Evolutionary conservation across 2,888 invertebrate species (phyloP).

Genomic region (Drosophila phalerata): DNA sequence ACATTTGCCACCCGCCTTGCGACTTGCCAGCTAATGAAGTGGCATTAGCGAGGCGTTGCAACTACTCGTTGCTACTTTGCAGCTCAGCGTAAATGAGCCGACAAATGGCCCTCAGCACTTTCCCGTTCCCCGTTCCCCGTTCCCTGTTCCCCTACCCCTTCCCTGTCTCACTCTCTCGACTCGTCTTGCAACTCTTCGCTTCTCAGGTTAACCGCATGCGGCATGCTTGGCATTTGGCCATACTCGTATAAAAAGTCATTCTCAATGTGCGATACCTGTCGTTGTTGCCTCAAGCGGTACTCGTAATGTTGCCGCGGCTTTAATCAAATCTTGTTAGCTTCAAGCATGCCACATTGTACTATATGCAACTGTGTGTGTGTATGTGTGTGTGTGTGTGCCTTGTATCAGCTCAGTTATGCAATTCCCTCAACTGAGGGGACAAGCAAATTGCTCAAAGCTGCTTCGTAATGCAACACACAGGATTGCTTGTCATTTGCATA

Average conservation of each 20-base stretch:
- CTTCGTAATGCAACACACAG: constrained; percentile 38
- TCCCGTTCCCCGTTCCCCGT: constrained; percentile 10
- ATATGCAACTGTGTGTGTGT: not conserved
- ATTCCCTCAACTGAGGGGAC: constrained; percentile 22
- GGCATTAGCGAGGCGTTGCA: constrained; percentile 49
- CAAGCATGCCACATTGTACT: constrained; percentile 23
- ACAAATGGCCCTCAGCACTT: constrained; percentile 53
- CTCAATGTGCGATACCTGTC: constrained; percentile 44
- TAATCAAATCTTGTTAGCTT: constrained; percentile 54
- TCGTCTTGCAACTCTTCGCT: not conserved
- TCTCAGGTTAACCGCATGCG: constrained; percentile 23
- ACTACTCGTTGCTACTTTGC: constrained; percentile 43
- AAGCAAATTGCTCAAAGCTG: constrained; percentile 49
- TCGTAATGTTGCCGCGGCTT: constrained; percentile 32
- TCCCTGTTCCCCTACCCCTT: too few species aligned
- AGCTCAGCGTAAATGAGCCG: constrained; percentile 58
- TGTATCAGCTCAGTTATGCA: constrained; percentile 30
- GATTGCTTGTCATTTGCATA: constrained; percentile 45
- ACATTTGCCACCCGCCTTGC: constrained; percentile 39
- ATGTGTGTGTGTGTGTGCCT: constrained; percentile 6
- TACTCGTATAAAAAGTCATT: constrained; percentile 40
- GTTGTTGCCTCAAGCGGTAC: constrained; percentile 17
- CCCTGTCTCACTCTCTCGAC: constrained; percentile 1
- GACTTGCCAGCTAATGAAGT: constrained; percentile 69
- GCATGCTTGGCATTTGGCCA: constrained; percentile 19